Evolutionary conservation across 2,888 invertebrate species (phyloP).

Genomic region (Drepana falcataria): DNA sequence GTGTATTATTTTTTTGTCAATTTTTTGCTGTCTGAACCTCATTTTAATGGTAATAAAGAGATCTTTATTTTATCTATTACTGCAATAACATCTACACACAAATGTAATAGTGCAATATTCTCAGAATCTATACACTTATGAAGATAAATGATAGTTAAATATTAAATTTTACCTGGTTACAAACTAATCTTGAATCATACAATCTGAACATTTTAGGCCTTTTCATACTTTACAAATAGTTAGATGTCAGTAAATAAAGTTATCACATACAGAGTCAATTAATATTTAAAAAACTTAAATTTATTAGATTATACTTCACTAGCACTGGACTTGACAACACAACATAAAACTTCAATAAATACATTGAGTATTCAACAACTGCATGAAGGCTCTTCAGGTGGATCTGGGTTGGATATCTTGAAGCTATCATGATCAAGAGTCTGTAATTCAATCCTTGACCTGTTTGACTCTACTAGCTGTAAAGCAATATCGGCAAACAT

Average conservation of each 20-base stretch:
- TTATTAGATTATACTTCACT: not conserved
- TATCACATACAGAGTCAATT: not conserved
- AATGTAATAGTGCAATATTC: too few species aligned
- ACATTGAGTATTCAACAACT: slow-evolving; percentile 47
- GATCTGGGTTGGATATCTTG: slow-evolving; percentile 83
- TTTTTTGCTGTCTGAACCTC: too few species aligned
- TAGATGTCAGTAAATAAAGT: not conserved
- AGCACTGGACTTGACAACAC: not conserved
- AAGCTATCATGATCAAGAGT: slow-evolving; percentile 87
- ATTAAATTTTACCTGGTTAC: too few species aligned
- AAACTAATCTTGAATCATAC: too few species aligned
- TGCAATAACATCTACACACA: too few species aligned
- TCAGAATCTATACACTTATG: too few species aligned
- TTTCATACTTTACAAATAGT: not conserved
- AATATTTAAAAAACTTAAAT: not conserved
- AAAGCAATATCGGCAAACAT: slow-evolving; percentile 94
- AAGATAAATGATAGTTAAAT: too few species aligned
- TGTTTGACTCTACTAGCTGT: slow-evolving; percentile 87
- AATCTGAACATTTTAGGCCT: not conserved
- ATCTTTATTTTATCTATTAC: too few species aligned
- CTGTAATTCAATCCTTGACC: slow-evolving; percentile 90
- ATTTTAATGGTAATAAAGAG: too few species aligned
- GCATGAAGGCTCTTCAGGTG: slow-evolving; percentile 72
- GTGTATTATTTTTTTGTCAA: too few species aligned
- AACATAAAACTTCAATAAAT: slow-evolving; percentile 10